phyloP scores from a whole-genome alignment of 2,113 vertebrate genomes.

The Cepphus grylle region DNA sequence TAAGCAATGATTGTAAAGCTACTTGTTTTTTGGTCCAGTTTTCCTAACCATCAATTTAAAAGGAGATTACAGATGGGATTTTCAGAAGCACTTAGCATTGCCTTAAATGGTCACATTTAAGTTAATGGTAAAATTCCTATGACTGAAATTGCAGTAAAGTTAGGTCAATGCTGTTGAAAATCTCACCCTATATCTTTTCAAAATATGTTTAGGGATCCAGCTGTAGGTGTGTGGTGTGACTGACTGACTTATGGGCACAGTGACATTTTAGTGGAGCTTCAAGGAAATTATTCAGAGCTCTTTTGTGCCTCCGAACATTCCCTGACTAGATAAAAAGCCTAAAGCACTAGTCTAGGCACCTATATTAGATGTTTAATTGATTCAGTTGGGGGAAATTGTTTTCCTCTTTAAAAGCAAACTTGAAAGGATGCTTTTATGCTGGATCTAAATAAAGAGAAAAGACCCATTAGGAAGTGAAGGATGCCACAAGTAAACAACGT shows the following conservation, averaged over 20 bases:
- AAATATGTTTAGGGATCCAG: not conserved
- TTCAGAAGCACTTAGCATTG: constrained; percentile 41
- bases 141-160: not conserved
- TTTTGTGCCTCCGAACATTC: not conserved
- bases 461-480: not conserved
- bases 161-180: not conserved
- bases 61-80: constrained; percentile 35
- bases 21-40: not conserved
- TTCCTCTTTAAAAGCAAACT: constrained; percentile 25
- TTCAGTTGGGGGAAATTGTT: constrained; percentile 25
- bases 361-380: constrained; percentile 32
- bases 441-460: constrained; percentile 18
- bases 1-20: constrained; percentile 12
- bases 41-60: constrained; percentile 30
- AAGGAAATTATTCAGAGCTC: not conserved
- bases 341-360: not conserved
- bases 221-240: not conserved
- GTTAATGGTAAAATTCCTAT: constrained; percentile 13
- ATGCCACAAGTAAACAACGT: not conserved
- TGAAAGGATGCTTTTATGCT: constrained; percentile 19
- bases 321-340: constrained; percentile 4
- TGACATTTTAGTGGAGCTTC: not conserved
- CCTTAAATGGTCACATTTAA: constrained; percentile 18
- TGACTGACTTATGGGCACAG: not conserved
- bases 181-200: not conserved